Conservation (phyloP, 2,113 vertebrate genomes). For the Oryzias curvinotus region DNA sequence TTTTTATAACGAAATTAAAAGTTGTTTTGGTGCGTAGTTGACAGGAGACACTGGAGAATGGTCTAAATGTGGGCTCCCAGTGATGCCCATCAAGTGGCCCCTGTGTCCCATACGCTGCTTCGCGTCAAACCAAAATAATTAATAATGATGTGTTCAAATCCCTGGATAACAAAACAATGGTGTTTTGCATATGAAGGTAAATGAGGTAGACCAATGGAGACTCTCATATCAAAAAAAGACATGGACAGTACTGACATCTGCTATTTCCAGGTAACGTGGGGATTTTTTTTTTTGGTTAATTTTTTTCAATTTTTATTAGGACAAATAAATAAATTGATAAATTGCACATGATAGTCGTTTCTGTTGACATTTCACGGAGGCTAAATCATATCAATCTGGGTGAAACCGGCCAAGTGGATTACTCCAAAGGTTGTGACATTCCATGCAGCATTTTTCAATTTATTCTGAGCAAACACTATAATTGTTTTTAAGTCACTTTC, state of each 20-base stretch:
- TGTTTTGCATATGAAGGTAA: conserved; percentile 23
- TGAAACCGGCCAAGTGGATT: conserved; percentile 7
- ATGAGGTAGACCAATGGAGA: conserved; percentile 8
- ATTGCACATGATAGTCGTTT: neutral
- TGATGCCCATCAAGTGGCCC: conserved; percentile 2
- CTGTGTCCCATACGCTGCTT: neutral
- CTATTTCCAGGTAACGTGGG: neutral
- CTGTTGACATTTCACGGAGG: neutral
- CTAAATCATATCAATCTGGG: conserved; percentile 16
- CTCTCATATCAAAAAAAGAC: conserved; percentile 6
- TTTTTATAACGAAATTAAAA: conserved; percentile 33
- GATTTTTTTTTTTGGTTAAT: neutral
- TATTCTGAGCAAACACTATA: neutral
- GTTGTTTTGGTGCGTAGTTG: neutral
- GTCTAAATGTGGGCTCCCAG: conserved; percentile 16
- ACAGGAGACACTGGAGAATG: conserved; percentile 7
- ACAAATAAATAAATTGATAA: neutral
- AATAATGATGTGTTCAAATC: conserved; percentile 34
- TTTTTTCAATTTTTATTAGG: neutral
- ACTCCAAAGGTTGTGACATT: neutral
- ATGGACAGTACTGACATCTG: neutral
- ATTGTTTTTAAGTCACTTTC: too few relatives aligned
- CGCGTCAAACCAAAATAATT: conserved; percentile 17
- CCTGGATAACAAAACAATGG: conserved; percentile 32
- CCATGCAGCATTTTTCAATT: neutral